These are phyloP conservation scores for Synanthedon tipuliformis DNA, from an alignment of 2,888 invertebrate species.

Conservation along the genomic window DNA sequence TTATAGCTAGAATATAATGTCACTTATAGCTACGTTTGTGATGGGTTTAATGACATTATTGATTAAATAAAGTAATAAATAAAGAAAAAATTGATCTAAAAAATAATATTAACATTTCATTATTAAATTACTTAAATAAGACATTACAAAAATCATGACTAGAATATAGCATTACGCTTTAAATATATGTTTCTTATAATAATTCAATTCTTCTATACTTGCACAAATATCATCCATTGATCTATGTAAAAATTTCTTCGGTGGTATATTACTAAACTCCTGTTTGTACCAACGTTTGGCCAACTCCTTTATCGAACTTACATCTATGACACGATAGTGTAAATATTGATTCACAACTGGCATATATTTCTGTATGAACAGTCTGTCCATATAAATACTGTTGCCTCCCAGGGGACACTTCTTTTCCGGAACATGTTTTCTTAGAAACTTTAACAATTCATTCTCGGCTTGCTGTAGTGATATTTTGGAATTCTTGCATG, in stretches of 20 bases:
- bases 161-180: slow-evolving; percentile 21
- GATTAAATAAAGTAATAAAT: no score
- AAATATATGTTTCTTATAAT: slow-evolving; percentile 79
- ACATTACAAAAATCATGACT: no score
- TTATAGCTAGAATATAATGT: no score
- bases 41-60: no score
- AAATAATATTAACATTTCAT: no score
- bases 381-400: slow-evolving; percentile 85
- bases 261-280: slow-evolving; percentile 66
- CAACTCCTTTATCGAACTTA: slow-evolving; percentile 90
- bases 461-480: slow-evolving; percentile 77
- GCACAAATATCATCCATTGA: slow-evolving; percentile 87
- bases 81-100: no score
- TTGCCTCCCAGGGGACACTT: slow-evolving; percentile 88
- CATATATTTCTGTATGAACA: slow-evolving; percentile 87
- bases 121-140: no score
- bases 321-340: slow-evolving; percentile 94
- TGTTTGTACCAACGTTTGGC: slow-evolving; percentile 81
- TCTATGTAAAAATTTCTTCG: slow-evolving; percentile 77
- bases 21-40: no score
- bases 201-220: slow-evolving; percentile 85
- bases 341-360: slow-evolving; percentile 81
- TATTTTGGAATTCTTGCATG: slow-evolving; percentile 76
- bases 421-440: slow-evolving; percentile 65
- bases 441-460: slow-evolving; percentile 77